Evolutionary conservation across 2,797 vertebrate genomes (phyloP).

Genomic region (Coregonus suidteri): DNA sequence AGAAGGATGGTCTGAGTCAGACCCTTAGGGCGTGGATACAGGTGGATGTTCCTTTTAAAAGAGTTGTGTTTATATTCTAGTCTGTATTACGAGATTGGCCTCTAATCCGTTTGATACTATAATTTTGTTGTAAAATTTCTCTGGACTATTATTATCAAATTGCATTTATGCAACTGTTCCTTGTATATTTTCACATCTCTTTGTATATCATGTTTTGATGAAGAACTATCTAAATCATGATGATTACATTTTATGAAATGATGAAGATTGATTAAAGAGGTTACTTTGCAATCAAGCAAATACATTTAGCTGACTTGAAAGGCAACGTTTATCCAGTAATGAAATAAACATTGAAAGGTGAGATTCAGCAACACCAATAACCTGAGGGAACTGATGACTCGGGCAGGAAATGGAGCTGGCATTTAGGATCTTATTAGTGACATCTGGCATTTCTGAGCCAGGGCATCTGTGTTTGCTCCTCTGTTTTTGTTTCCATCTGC

Average conservation of each 20-base stretch:
- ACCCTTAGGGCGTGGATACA: not conserved
- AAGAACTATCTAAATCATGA: not conserved
- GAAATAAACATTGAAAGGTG: conserved; percentile 2
- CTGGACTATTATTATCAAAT: too few relatives aligned
- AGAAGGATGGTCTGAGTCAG: conserved; percentile 40
- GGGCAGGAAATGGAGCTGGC: conserved; percentile 14
- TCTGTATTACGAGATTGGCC: too few relatives aligned
- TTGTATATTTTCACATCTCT: not conserved
- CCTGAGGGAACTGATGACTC: conserved; percentile 9
- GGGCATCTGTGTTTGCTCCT: conserved; percentile 28
- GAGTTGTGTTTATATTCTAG: not conserved
- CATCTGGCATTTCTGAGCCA: conserved; percentile 32
- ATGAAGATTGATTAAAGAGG: not conserved
- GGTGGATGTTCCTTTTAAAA: not conserved
- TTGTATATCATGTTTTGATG: not conserved
- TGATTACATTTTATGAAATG: not conserved
- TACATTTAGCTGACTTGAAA: not conserved
- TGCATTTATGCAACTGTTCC: not conserved
- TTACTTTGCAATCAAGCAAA: not conserved
- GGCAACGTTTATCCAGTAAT: not conserved
- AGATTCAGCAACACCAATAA: conserved; percentile 12
- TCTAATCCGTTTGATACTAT: too few relatives aligned
- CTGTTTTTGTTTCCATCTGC: conserved; percentile 21
- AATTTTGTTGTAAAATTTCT: too few relatives aligned
- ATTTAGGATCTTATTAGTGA: conserved; percentile 40